These are phyloP conservation scores for Macrosteles quadrilineatus DNA, from an alignment of 1,140 invertebrate species.

Conservation along the genomic window DNA sequence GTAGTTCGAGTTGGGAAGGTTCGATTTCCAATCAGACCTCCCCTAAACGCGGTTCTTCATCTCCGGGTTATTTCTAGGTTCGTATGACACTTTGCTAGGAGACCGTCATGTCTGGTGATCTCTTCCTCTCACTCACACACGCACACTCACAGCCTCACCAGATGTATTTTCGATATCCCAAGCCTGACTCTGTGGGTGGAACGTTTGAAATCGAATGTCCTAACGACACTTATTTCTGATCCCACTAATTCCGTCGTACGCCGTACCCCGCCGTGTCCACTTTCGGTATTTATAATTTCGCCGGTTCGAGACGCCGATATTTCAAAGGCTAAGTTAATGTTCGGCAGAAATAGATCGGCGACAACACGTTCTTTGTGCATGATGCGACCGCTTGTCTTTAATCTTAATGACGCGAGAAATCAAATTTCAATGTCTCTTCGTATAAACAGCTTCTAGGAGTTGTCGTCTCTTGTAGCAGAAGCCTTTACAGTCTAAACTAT, in stretches of 20 bases:
- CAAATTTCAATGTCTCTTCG: constrained; percentile 21
- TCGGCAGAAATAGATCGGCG: constrained; percentile 23
- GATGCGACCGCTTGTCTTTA: neutral
- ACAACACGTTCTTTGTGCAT: constrained; percentile 18
- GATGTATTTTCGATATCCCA: constrained; percentile 34
- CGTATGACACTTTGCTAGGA: constrained; percentile 31
- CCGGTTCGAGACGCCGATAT: constrained; percentile 28
- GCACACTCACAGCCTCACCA: neutral
- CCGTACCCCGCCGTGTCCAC: neutral
- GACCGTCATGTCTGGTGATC: constrained; percentile 32
- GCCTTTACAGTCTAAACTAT: too few species aligned
- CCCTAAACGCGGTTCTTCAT: too few species aligned
- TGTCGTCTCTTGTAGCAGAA: too few species aligned
- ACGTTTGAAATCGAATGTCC: constrained; percentile 32
- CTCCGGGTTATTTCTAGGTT: constrained; percentile 11
- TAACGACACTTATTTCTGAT: constrained; percentile 35
- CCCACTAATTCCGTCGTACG: constrained; percentile 16
- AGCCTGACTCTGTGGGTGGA: constrained; percentile 6
- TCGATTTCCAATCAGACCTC: too few species aligned
- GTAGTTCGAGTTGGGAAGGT: too few species aligned
- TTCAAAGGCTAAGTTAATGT: constrained; percentile 32
- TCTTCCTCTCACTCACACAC: constrained; percentile 16
- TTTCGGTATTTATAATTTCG: constrained; percentile 29
- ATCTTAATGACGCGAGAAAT: constrained; percentile 25
- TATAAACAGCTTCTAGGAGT: neutral